Evolutionary conservation across 1,140 invertebrate species (phyloP).

Genomic region (Aleiodes sp.): DNA sequence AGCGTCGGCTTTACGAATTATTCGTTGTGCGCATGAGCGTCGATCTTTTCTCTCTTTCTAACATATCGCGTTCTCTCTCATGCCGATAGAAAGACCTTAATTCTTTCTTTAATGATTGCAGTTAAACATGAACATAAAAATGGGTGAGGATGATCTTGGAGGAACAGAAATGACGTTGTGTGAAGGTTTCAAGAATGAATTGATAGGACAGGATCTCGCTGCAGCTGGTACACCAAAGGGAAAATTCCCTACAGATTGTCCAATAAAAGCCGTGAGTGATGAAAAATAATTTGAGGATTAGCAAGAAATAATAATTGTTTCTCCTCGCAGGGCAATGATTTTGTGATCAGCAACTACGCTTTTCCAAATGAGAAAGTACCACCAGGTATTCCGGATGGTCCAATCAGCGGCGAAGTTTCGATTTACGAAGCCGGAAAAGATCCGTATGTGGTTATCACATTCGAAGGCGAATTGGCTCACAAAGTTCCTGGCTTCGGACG

Average conservation of each 20-base stretch:
- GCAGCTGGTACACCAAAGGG: background rate
- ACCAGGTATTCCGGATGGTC: constrained; percentile 23
- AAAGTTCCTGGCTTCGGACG: background rate
- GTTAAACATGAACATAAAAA: no score
- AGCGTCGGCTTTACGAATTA: no score
- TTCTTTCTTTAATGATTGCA: no score
- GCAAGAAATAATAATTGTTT: background rate
- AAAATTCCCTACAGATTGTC: constrained; percentile 19
- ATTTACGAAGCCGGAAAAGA: constrained; percentile 20
- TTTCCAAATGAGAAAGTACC: constrained; percentile 5
- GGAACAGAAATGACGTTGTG: background rate
- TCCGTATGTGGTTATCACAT: background rate
- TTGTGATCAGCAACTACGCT: background rate
- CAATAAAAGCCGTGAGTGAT: background rate
- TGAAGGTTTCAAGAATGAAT: background rate
- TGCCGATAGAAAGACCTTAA: no score
- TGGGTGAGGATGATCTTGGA: no score
- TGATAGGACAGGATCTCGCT: constrained; percentile 5
- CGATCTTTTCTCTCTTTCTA: no score
- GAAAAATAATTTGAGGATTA: background rate
- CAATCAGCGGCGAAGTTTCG: background rate
- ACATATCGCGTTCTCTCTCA: no score
- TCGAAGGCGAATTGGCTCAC: constrained; percentile 6
- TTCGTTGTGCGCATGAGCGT: no score
- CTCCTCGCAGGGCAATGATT: background rate